Evolutionary conservation across 2,113 vertebrate genomes (phyloP), one percentile per base, ranked within the genome.

Genomic region (Pseudorasbora parva): DNA sequence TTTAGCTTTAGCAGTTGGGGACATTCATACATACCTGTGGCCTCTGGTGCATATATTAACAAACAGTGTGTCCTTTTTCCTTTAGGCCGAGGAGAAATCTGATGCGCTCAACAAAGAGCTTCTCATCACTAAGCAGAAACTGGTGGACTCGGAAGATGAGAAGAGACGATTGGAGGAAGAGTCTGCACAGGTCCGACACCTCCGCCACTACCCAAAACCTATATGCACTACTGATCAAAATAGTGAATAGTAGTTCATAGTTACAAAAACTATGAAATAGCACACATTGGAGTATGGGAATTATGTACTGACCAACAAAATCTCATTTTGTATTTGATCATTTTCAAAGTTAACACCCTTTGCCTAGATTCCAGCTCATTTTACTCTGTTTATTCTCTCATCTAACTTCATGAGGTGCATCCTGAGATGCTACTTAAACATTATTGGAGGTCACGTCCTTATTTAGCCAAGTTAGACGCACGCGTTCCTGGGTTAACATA

Each of bases 101-200:
- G 98, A 99, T 27, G 97, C 97, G 8, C 92, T 99, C 80, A 99
- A 99, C 90, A 99, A 99, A 92, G 98, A 99, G 87, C 90, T 99
- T 81, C 94, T 99, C 73, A 97, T 99, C 95, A 99, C 98, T 90
- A 99, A 99, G 90, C 98, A 99, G 93, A 99, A 99, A 87, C 80
- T 99, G 89, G 96, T 99, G 54, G 98, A 98, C 78, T 97, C 98
- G 0, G 98, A 99, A 86, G 97, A 98, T 10, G 98, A 99, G 89
- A 99, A 99, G 89, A 94, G 97, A 27, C 93, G 98, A 71, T 90
- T 99, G 69, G 97, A 97, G 88, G 96, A 98, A 54, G 98, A 99
- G 90, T 96, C 97, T 0, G 96, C 96, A 33, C 97, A 98, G 97
- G 98, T 99, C 56, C 66, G 81, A 68, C 60, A n/a, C 66, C 15